Evolutionary conservation across 2,113 vertebrate genomes (phyloP).

Genomic region (Mobula hypostoma): DNA sequence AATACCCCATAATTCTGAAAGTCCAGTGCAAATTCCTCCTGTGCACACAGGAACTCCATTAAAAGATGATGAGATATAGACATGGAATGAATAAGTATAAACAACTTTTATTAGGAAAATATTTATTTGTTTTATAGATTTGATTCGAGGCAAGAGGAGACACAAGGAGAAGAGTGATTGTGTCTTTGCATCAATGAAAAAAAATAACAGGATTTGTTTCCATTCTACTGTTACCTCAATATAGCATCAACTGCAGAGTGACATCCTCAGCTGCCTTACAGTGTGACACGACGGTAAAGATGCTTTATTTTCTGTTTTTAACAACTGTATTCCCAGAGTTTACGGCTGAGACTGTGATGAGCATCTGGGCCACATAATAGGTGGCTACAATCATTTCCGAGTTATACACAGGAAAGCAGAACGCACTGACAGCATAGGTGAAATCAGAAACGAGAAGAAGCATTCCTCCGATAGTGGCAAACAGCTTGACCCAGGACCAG

Average conservation of each 20-base stretch:
- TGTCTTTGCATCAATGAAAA: not conserved
- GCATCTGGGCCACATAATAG: not conserved
- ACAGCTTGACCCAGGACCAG: slow-evolving; percentile 12
- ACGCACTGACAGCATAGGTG: not conserved
- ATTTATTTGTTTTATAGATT: not conserved
- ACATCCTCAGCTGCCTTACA: not conserved
- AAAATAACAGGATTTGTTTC: not conserved
- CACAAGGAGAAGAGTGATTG: not conserved
- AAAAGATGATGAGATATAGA: not conserved
- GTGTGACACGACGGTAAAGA: not conserved
- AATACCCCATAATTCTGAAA: not conserved
- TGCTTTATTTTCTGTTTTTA: not conserved
- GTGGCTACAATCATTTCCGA: no score
- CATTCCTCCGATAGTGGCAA: slow-evolving; percentile 6
- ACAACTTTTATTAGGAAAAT: not conserved
- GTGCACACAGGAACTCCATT: not conserved
- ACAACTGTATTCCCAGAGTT: not conserved
- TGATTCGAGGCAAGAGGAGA: not conserved
- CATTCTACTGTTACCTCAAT: not conserved
- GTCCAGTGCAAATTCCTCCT: not conserved
- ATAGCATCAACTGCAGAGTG: not conserved
- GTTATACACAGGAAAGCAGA: not conserved
- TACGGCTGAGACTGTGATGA: not conserved
- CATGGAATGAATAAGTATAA: not conserved
- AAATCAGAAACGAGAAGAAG: slow-evolving; percentile 6